phyloP scores from a whole-genome alignment of 2,797 vertebrate genomes.

The Orientallactaga sibirica region DNA sequence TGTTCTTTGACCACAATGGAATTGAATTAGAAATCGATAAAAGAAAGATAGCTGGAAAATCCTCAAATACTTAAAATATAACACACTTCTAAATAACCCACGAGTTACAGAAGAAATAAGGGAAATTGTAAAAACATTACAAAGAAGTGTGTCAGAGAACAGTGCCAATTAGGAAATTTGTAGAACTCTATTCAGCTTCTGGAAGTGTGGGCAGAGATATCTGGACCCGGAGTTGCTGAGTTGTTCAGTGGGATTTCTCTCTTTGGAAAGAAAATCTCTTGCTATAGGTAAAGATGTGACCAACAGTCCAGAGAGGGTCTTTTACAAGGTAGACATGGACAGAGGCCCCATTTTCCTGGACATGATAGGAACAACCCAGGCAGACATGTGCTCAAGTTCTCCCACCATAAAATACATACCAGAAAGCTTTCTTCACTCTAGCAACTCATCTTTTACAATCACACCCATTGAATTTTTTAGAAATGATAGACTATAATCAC shows the following conservation, averaged over 20 bases:
- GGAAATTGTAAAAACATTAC: conserved; percentile 27
- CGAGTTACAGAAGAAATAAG: conserved; percentile 5
- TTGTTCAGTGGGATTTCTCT: neutral
- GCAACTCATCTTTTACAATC: neutral
- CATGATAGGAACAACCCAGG: neutral
- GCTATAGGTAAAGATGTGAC: neutral
- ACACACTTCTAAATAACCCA: neutral
- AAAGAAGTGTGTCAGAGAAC: neutral
- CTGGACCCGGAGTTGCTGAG: neutral
- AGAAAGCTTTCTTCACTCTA: neutral
- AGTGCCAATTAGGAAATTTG: neutral
- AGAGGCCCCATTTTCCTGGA: neutral
- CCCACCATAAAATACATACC: neutral
- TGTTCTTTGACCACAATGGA: conserved; percentile 31
- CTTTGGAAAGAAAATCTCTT: neutral
- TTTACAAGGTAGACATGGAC: neutral
- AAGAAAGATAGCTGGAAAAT: conserved; percentile 36
- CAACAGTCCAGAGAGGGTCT: neutral
- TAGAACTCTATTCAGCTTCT: neutral
- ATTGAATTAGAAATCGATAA: conserved; percentile 58
- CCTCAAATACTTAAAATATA: conserved; percentile 54
- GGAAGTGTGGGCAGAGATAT: neutral
- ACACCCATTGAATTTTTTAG: neutral
- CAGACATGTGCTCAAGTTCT: neutral
- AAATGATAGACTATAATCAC: neutral